phyloP scores from a whole-genome alignment of 2,797 vertebrate species.

The Cygnus olor region DNA sequence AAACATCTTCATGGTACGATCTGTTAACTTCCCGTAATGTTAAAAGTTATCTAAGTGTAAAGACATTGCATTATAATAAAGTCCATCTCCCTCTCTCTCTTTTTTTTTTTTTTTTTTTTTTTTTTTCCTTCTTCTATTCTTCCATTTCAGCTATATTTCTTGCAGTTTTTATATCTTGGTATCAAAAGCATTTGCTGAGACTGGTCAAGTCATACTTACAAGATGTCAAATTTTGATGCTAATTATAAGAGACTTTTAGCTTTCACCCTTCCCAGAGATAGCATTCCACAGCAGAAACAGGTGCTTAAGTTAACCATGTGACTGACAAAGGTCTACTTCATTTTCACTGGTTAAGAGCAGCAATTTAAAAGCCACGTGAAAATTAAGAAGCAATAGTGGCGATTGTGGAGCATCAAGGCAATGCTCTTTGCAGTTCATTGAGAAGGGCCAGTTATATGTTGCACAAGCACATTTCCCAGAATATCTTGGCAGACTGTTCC shows the following conservation, averaged over 20 bases:
- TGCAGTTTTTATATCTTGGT: not conserved
- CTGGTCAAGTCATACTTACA: not conserved
- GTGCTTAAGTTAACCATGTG: not conserved
- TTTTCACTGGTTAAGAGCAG: not conserved
- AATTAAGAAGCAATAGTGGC: not conserved
- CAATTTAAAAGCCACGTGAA: not conserved
- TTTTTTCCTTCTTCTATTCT: not conserved
- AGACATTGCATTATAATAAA: not conserved
- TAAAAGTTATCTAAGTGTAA: not conserved
- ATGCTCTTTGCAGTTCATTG: not conserved
- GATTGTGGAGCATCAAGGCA: rapidly evolving
- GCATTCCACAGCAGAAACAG: not conserved
- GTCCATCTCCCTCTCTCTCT: not conserved
- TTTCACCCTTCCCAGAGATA: not conserved
- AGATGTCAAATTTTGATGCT: not conserved
- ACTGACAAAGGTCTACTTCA: not conserved
- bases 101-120: not conserved
- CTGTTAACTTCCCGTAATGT: not conserved
- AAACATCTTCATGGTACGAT: not conserved
- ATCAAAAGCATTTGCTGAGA: not conserved
- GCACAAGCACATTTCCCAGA: not conserved
- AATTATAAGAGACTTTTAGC: not conserved
- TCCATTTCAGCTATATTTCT: not conserved
- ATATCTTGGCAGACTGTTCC: not conserved
- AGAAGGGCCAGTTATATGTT: not conserved